Evolutionary conservation across 2,797 vertebrate species (phyloP).

Genomic region (Cyclura pinguis): DNA sequence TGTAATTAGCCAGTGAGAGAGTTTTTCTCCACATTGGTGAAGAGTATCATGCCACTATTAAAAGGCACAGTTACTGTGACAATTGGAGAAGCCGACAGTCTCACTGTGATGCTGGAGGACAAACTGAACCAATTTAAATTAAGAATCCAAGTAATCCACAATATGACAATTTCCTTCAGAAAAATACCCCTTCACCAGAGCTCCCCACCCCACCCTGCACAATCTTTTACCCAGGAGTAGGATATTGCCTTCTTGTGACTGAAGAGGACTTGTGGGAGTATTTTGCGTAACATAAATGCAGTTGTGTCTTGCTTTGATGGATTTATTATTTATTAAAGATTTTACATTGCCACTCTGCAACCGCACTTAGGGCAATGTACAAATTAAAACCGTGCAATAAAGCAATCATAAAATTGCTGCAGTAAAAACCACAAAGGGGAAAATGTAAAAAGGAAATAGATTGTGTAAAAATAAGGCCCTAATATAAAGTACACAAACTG

Average conservation of each 20-base stretch:
- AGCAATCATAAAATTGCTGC: constrained; percentile 29
- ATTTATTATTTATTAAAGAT: constrained; percentile 42
- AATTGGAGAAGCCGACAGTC: neutral
- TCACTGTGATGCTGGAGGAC: neutral
- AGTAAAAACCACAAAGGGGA: constrained; percentile 24
- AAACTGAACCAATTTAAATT: constrained; percentile 14
- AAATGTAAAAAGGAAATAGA: constrained; percentile 5
- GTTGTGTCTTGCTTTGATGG: constrained; percentile 24
- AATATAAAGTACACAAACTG: neutral
- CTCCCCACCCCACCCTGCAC: too few relatives aligned
- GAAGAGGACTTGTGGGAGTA: neutral
- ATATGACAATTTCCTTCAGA: neutral
- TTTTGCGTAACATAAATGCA: neutral
- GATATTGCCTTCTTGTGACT: neutral
- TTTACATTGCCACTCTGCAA: constrained; percentile 22
- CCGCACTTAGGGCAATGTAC: constrained; percentile 29
- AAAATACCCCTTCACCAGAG: neutral
- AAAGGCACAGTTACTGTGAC: neutral
- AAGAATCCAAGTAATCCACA: neutral
- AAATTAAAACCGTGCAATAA: constrained; percentile 35
- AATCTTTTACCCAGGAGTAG: neutral
- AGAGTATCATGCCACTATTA: neutral
- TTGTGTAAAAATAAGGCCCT: neutral
- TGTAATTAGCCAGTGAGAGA: neutral
- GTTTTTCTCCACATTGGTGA: neutral